Conservation (phyloP, 92 coral and sea anemone genomes). For the Porites lobata region DNA sequence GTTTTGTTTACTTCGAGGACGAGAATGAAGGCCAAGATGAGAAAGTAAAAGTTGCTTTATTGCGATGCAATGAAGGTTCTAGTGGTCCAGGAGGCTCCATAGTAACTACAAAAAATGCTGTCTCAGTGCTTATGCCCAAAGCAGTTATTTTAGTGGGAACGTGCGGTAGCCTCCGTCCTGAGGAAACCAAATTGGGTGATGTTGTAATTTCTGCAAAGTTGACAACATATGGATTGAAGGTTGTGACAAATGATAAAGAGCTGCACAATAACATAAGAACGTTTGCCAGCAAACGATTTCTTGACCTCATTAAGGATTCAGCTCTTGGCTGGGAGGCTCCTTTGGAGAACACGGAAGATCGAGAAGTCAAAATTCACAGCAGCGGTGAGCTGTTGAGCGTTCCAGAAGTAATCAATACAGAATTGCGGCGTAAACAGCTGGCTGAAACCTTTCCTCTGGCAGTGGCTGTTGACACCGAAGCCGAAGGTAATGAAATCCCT, state of each 20-base stretch:
- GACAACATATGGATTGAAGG: not conserved
- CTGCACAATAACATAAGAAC: not conserved
- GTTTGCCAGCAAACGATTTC: not conserved
- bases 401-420: constrained; percentile 16
- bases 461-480: constrained; percentile 40
- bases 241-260: not conserved
- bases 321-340: constrained; percentile 14
- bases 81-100: constrained; percentile 7
- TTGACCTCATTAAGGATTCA: constrained; percentile 12
- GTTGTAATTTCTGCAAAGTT: constrained; percentile 45
- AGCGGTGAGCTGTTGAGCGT: constrained; percentile 36
- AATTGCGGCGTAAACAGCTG: constrained; percentile 1
- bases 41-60: constrained; percentile 36
- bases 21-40: not conserved
- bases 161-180: constrained; percentile 25
- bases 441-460: constrained; percentile 20
- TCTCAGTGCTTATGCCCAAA: constrained; percentile 28
- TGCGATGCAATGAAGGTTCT: constrained; percentile 26
- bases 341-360: not conserved
- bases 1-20: not conserved
- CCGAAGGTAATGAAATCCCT: constrained; percentile 31
- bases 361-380: too few relatives aligned
- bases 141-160: constrained; percentile 46
- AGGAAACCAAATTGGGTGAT: constrained; percentile 48
- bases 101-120: constrained; percentile 17